Base-by-base conservation (phyloP, 2,797 vertebrate genomes). In the Avahi laniger region DNA sequence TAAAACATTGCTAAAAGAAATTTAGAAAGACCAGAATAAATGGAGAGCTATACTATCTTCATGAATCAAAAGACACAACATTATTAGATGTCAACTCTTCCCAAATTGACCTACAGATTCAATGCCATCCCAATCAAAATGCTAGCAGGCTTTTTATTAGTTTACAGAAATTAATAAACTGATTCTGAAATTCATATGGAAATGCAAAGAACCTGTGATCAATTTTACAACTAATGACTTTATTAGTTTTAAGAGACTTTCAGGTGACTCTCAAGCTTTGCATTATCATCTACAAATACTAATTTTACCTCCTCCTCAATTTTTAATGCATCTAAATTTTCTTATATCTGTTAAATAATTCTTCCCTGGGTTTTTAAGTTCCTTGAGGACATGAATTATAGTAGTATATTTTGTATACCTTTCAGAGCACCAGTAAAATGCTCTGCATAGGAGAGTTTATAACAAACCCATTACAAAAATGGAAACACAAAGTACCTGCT, bases 181-280 rank as follows among this genome's bases (percentile, higher is more conserved):
- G 43, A 70, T 83, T 61, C 43, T 89, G 76, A 88, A 88, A 76
- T 88, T 61, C 30, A 61, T 14, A 30, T 35, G 35, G 22, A 69
- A 76, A 78, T 72, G 20, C 52, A 61, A n/a, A 63, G 22, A 89
- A 72, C 11, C 52, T 72, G 22, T 83, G 26, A 63, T 54, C 78
- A 79, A 85, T 76, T 95, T 92, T 93, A 80, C n/a, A 93, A 20
- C 28, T 33, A 63, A 7, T 57, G 54, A 73, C 43, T 91, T 73
- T 24, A 91, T 24, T 91, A 22, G 17, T 84, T 91, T 84, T 88
- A 54, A 26, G 26, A 83, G 73, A 63, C 61, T 92, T 88, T 61
- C 38, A 26, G 83, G 26, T 83, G 38, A 70, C 41, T 70, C n/a
- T 93, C 65, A 79, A 91, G 50, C 50, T 91, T 84, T 93, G 26